A percentile compares a stretch with the other conserved stretches of the same genome.
phyloP scores from a whole-genome alignment of 2,797 vertebrate genomes.

The Salarias fasciatus region DNA sequence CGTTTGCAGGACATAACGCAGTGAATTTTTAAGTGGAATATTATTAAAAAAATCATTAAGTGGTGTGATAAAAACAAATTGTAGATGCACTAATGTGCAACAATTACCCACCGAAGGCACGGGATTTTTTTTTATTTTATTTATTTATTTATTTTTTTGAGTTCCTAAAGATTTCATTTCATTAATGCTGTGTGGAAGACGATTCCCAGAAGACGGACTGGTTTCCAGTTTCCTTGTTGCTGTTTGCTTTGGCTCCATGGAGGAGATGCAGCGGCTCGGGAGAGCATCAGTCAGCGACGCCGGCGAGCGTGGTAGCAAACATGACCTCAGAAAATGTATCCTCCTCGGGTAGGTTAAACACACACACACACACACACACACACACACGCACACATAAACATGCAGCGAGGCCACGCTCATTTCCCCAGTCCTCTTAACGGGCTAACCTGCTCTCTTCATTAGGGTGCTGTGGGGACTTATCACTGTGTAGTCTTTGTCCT shows the following conservation, averaged over 20 bases:
- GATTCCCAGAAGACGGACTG: constrained; percentile 65
- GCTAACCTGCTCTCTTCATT: constrained; percentile 84
- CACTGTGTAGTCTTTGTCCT: constrained; percentile 84
- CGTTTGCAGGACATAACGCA: constrained; percentile 50
- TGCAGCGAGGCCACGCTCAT: constrained; percentile 60
- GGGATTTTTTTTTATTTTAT: constrained; percentile 47
- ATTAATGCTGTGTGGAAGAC: constrained; percentile 66
- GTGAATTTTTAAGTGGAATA: constrained; percentile 66
- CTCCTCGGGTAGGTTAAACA: constrained; percentile 76
- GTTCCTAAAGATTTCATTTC: constrained; percentile 66
- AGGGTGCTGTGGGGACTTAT: constrained; percentile 85
- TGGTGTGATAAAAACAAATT: constrained; percentile 67
- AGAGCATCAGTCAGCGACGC: constrained; percentile 69
- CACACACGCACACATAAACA: constrained; percentile 58
- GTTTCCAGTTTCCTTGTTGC: constrained; percentile 61
- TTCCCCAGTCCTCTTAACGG: constrained; percentile 73
- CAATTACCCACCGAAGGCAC: constrained; percentile 63
- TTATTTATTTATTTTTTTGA: constrained; percentile 3
- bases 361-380: constrained; percentile 56
- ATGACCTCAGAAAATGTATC: constrained; percentile 76
- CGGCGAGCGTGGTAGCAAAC: constrained; percentile 64
- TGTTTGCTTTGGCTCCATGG: constrained; percentile 70
- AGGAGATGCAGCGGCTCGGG: constrained; percentile 51
- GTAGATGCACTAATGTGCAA: constrained; percentile 59
- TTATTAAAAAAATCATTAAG: constrained; percentile 69